Conservation (phyloP, 2,888 invertebrate genomes). For the Melikaiella ostensackeni region DNA sequence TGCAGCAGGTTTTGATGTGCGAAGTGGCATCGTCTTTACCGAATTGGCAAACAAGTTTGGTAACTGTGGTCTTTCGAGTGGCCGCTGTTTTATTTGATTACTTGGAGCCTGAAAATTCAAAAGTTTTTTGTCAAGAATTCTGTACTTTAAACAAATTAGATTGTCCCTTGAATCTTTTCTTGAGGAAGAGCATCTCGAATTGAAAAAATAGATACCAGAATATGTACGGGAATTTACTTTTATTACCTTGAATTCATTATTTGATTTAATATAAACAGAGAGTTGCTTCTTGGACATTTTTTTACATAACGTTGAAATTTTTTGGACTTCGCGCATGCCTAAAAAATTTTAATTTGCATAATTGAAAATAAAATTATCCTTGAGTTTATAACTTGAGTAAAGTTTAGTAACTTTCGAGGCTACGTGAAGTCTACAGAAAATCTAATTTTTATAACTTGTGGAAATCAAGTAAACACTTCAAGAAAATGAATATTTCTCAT, state of each 20-base stretch:
- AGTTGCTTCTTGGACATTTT: too few species aligned
- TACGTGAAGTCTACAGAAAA: too few species aligned
- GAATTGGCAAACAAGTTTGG: conserved; percentile 71
- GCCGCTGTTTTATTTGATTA: conserved; percentile 66
- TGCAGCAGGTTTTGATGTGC: conserved; percentile 47
- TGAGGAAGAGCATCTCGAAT: neutral
- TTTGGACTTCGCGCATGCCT: too few species aligned
- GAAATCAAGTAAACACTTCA: too few species aligned
- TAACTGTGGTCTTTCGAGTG: conserved; percentile 67
- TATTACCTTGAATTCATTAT: neutral
- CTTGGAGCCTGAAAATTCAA: conserved; percentile 64
- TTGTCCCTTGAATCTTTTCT: neutral
- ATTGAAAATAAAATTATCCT: too few species aligned
- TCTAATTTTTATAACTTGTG: too few species aligned
- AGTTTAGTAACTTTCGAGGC: too few species aligned
- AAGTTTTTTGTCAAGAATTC: neutral
- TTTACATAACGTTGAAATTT: too few species aligned
- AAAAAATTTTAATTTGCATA: too few species aligned
- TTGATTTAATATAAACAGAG: too few species aligned
- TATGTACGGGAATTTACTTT: neutral
- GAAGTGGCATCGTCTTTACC: conserved; percentile 59
- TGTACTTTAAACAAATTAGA: neutral
- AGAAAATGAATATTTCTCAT: too few species aligned
- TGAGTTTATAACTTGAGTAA: too few species aligned
- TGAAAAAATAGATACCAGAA: neutral